These are phyloP conservation scores for Alauda arvensis DNA, from an alignment of 2,797 vertebrate species.

Conservation along the genomic window DNA sequence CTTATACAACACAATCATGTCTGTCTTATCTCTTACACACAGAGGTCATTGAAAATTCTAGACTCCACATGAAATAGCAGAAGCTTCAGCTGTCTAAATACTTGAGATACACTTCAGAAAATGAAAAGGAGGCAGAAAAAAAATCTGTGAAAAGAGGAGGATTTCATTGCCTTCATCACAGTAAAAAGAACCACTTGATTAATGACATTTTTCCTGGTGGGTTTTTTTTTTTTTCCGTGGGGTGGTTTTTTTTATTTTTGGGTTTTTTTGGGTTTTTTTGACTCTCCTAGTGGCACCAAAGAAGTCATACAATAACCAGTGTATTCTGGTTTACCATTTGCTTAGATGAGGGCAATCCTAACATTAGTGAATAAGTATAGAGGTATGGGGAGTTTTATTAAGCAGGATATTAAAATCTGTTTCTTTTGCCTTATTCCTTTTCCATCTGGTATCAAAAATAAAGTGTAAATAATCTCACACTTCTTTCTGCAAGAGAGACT, in stretches of 20 bases:
- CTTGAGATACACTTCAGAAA: neutral
- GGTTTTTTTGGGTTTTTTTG: neutral
- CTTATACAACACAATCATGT: neutral
- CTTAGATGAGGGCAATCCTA: neutral
- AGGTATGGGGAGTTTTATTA: neutral
- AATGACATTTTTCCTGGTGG: neutral
- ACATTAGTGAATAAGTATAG: neutral
- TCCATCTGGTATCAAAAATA: neutral
- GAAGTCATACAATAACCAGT: neutral
- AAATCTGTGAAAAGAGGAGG: neutral
- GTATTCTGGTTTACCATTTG: neutral
- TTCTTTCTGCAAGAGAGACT: neutral
- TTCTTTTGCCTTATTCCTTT: neutral
- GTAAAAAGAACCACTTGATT: neutral
- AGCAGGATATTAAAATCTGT: neutral
- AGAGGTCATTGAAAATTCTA: neutral
- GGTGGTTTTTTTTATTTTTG: neutral
- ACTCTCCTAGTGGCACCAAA: neutral
- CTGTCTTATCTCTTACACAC: neutral
- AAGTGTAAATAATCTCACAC: neutral
- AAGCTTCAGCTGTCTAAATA: neutral
- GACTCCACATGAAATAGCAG: neutral
- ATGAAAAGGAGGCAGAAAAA: neutral
- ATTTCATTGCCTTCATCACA: neutral
- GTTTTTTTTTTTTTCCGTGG: too few relatives aligned